Conservation (phyloP, 2,113 vertebrate genomes). For the Myxocyprinus asiaticus region DNA sequence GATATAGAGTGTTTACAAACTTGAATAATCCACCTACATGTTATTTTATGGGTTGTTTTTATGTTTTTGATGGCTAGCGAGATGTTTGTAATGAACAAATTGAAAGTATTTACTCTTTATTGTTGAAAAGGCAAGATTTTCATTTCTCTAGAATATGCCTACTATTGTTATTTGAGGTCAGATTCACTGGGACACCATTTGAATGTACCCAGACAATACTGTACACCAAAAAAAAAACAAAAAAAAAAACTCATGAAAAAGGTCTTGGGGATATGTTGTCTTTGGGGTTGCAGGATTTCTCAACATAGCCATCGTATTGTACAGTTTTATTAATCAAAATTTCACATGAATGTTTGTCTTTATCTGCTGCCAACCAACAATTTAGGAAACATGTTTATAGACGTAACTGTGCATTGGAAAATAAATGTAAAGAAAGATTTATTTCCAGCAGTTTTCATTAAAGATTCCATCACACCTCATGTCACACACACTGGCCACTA, state of each 20-base stretch:
- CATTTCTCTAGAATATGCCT: slow-evolving; percentile 44
- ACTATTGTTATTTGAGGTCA: slow-evolving; percentile 7
- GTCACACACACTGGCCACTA: slow-evolving; percentile 21
- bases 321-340: slow-evolving; percentile 74
- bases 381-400: slow-evolving; percentile 79
- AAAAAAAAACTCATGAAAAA: slow-evolving; percentile 35
- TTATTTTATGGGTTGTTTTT: slow-evolving; percentile 60
- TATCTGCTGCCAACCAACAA: slow-evolving; percentile 75
- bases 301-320: slow-evolving; percentile 71
- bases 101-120: slow-evolving; percentile 25
- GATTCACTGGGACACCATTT: slow-evolving; percentile 48
- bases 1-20: slow-evolving; percentile 78
- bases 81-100: slow-evolving; percentile 40
- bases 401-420: slow-evolving; percentile 76
- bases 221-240: slow-evolving; percentile 30
- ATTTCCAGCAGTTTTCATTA: slow-evolving; percentile 23
- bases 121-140: slow-evolving; percentile 50
- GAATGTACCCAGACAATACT: slow-evolving; percentile 52
- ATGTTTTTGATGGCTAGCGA: slow-evolving; percentile 31
- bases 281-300: slow-evolving; percentile 73
- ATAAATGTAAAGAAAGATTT: slow-evolving; percentile 74
- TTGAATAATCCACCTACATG: slow-evolving; percentile 72
- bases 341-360: slow-evolving; percentile 78
- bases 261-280: slow-evolving; percentile 62
- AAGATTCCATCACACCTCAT: background rate